Evolutionary conservation across 2,888 invertebrate genomes (phyloP).

Genomic region (Abrostola tripartita): DNA sequence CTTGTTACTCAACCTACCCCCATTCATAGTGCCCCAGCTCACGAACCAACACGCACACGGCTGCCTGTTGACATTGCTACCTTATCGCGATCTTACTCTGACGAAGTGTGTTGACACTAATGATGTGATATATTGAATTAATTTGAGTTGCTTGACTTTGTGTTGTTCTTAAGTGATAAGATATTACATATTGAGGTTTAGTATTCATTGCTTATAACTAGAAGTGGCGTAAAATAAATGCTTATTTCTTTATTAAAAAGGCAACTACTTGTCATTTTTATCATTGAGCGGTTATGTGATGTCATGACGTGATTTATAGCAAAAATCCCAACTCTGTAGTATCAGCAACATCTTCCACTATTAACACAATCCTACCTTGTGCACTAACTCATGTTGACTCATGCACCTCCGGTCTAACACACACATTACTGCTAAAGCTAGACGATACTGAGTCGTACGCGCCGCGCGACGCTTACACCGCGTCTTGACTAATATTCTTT

Average conservation of each 20-base stretch:
- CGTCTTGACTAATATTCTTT: slow-evolving; percentile 35
- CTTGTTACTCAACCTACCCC: slow-evolving; percentile 54
- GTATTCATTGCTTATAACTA: slow-evolving; percentile 1
- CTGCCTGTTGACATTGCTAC: slow-evolving; percentile 31
- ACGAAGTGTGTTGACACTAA: slow-evolving; percentile 37
- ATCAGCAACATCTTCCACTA: neutral
- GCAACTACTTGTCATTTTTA: neutral
- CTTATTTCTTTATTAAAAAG: neutral
- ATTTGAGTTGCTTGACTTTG: slow-evolving; percentile 21
- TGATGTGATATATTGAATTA: slow-evolving; percentile 17
- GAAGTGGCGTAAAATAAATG: neutral
- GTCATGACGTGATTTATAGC: neutral
- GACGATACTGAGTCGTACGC: slow-evolving; percentile 46
- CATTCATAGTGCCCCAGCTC: slow-evolving; percentile 47
- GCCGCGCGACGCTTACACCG: slow-evolving; percentile 39
- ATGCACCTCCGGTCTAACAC: slow-evolving; percentile 32
- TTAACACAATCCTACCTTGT: slow-evolving; percentile 17
- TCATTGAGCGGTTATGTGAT: neutral
- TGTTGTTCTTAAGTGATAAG: slow-evolving; percentile 14
- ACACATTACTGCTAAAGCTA: slow-evolving; percentile 29
- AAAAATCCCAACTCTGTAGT: neutral
- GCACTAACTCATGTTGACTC: slow-evolving; percentile 40
- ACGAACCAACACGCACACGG: slow-evolving; percentile 33
- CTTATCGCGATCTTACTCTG: slow-evolving; percentile 33
- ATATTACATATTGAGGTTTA: neutral